Evolutionary conservation across 2,888 invertebrate species (phyloP), one percentile per base, ranked within the genome.

Genomic region (Eilema griseolum): DNA sequence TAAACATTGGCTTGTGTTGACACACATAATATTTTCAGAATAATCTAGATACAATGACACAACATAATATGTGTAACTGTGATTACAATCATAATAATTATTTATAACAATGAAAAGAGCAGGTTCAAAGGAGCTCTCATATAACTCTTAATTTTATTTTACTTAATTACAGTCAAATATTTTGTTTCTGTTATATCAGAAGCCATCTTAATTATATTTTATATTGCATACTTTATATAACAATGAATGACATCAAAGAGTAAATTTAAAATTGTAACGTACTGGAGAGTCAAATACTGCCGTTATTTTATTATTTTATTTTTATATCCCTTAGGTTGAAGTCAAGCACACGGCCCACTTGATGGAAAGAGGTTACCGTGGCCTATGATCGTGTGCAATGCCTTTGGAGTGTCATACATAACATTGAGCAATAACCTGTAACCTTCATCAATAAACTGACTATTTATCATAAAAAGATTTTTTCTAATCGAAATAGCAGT

Each of bases 91-190:
- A 52, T 52, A 52, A 52, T 52, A 52, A 52, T n/a, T 20, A n/a
- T n/a, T n/a, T 52, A 52, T 52, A 52, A 52, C 52, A n/a, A 52
- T 52, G n/a, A n/a, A n/a, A 52, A 52, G 20, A n/a, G n/a, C 52
- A n/a, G 52, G 52, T 20, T 52, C 52, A 52, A 52, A 20, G 52
- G n/a, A 52, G 52, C 2, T n/a, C 20, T 20, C 20, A 20, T 20
- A 46, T 5, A 46, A 46, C 46, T 46, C n/a, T 46, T 41, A 16
- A 16, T 16, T 16, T 41, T 14, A 41, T 41, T 41, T 41, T 16
- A 41, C 11, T 41, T 41, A 14, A 41, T 41, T 41, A 41, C 16
- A 41, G 14, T 41, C 0, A 41, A 41, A 41, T 16, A 16, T 16
- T 41, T 41, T 16, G 41, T 41, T 41, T 41, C 3, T 52, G n/a